Percentiles rank a stretch among this genome's conserved stretches.
Conservation (phyloP, 1,140 invertebrate species). For the Calephelis virginiensis region DNA sequence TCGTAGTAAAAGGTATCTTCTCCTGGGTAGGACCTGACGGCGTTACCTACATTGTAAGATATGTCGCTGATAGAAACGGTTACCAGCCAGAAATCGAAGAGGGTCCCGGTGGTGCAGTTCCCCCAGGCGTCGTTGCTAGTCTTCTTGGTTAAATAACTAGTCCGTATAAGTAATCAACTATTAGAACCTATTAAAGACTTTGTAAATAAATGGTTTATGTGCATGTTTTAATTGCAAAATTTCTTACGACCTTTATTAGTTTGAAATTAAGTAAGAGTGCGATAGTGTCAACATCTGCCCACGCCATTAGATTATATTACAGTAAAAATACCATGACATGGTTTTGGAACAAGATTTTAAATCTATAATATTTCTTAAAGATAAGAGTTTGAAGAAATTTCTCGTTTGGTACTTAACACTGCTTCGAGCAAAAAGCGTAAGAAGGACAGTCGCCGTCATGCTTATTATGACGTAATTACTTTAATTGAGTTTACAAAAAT, state of each 20-base stretch:
- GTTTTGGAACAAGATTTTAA: no score
- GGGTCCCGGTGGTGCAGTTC: constrained; percentile 81
- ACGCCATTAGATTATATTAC: background rate
- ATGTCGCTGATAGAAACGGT: constrained; percentile 87
- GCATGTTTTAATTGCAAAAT: background rate
- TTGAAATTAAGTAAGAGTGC: background rate
- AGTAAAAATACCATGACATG: no score
- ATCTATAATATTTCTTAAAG: no score
- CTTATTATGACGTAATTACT: no score
- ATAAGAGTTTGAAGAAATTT: no score
- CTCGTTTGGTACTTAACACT: no score
- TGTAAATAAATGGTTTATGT: constrained; percentile 19
- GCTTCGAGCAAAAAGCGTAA: no score
- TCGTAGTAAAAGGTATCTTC: constrained; percentile 74
- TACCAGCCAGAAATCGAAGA: constrained; percentile 80
- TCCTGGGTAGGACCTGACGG: constrained; percentile 79
- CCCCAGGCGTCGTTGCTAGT: constrained; percentile 46
- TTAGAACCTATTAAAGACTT: background rate
- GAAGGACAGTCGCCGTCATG: no score
- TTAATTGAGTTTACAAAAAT: no score
- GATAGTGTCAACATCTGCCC: background rate
- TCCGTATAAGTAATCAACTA: background rate
- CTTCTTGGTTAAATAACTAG: constrained; percentile 45
- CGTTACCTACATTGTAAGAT: constrained; percentile 80
- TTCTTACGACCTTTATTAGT: background rate